phyloP scores from a whole-genome alignment of 2,888 invertebrate genomes.

The Ochropacha duplaris region DNA sequence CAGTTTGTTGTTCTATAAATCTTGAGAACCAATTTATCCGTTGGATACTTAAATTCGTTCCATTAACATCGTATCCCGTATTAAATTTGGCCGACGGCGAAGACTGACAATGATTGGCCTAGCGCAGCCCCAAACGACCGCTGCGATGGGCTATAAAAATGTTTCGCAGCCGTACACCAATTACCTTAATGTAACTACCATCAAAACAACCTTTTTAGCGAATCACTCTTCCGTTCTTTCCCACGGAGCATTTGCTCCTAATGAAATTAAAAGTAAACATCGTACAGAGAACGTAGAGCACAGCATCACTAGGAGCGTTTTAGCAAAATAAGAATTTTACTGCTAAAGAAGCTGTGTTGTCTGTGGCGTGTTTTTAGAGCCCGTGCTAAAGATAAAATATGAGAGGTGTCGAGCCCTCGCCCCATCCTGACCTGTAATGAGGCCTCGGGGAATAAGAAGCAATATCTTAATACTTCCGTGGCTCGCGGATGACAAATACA shows the following conservation, averaged over 20 bases:
- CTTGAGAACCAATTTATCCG: conserved; percentile 65
- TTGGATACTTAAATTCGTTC: conserved; percentile 66
- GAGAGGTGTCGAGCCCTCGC: conserved; percentile 64
- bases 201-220: conserved; percentile 74
- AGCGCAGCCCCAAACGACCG: conserved; percentile 67
- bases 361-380: conserved; percentile 20
- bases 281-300: conserved; percentile 36
- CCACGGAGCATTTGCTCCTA: conserved; percentile 62
- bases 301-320: conserved; percentile 45
- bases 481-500: conserved; percentile 77
- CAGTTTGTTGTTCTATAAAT: conserved; percentile 65
- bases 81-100: conserved; percentile 64
- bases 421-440: conserved; percentile 64
- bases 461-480: conserved; percentile 79
- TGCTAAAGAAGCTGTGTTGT: conserved; percentile 38
- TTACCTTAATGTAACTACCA: conserved; percentile 79
- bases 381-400: conserved; percentile 72
- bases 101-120: conserved; percentile 72
- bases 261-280: conserved; percentile 70
- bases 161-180: conserved; percentile 75
- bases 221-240: conserved; percentile 61
- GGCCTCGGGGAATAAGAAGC: conserved; percentile 77
- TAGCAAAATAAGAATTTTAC: conserved; percentile 60
- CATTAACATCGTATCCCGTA: conserved; percentile 68
- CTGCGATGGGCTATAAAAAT: conserved; percentile 73